These are phyloP conservation scores for Philypnodon macrostomus DNA, from an alignment of 2,797 vertebrate species.

Conservation along the genomic window DNA sequence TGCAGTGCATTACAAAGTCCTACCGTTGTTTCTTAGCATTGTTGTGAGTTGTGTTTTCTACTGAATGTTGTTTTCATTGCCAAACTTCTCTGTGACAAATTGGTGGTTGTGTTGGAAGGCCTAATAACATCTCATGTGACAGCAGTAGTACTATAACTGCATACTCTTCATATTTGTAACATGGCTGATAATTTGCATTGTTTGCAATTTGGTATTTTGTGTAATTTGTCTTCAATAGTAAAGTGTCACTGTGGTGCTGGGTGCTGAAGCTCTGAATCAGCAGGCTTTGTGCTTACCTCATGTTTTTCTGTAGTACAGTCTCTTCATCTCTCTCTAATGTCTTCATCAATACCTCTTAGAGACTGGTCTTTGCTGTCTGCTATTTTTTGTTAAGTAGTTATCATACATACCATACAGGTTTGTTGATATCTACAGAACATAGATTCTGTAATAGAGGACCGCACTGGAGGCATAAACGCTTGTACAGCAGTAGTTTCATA, in stretches of 20 bases:
- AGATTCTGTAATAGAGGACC: constrained; percentile 18
- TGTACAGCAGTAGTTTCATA: not conserved
- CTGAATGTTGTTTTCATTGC: no score
- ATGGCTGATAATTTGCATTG: constrained; percentile 31
- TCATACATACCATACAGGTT: constrained; percentile 9
- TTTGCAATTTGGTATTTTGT: constrained; percentile 34
- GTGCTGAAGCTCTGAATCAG: constrained; percentile 29
- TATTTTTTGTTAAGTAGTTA: constrained; percentile 14
- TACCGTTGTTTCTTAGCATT: not conserved
- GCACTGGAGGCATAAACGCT: constrained; percentile 8
- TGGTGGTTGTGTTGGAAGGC: not conserved
- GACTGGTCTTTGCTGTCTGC: constrained; percentile 12
- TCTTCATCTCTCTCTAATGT: constrained; percentile 29
- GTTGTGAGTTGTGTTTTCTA: no score
- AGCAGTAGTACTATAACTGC: not conserved
- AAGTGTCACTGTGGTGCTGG: no score
- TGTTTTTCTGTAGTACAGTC: constrained; percentile 31
- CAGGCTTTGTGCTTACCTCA: constrained; percentile 50
- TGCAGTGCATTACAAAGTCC: not conserved
- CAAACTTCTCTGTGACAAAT: no score
- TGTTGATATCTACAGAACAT: constrained; percentile 43
- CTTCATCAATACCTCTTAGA: constrained; percentile 38
- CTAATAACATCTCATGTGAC: constrained; percentile 12
- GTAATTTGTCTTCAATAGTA: constrained; percentile 41
- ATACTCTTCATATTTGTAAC: constrained; percentile 7